These are phyloP conservation scores for Aepyceros melampus DNA, from an alignment of 2,113 vertebrate genomes.

Conservation along the genomic window DNA sequence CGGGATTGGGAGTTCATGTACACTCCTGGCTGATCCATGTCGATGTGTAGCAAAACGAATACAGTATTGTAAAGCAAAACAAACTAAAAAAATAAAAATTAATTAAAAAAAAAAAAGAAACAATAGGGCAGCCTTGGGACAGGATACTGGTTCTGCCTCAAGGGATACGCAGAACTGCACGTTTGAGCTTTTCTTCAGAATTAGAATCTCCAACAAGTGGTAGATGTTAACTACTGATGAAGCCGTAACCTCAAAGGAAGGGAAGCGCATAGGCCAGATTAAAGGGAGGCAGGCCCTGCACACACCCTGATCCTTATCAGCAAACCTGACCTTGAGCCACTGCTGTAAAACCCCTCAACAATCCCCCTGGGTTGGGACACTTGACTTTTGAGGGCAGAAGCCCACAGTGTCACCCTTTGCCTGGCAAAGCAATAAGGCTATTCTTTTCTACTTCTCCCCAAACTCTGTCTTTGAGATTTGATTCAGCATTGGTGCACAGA, in stretches of 20 bases:
- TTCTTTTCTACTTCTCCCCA: not conserved
- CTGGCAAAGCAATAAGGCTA: not conserved
- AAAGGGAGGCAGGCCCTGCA: not conserved
- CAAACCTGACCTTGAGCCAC: not conserved
- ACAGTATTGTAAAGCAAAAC: too few species aligned
- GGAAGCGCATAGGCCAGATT: not conserved
- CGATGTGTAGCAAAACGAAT: too few species aligned
- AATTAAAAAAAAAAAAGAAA: too few species aligned
- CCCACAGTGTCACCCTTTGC: not conserved
- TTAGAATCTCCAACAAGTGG: not conserved
- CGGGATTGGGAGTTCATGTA: too few species aligned
- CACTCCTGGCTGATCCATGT: too few species aligned
- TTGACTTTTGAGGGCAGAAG: not conserved
- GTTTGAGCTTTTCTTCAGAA: not conserved
- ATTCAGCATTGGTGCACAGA: not conserved
- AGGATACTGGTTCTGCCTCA: not conserved
- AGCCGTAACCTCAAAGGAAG: not conserved
- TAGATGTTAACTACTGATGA: not conserved
- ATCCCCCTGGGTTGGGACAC: not conserved
- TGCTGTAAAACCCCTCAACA: not conserved
- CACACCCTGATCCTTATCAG: not conserved
- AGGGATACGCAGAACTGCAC: not conserved
- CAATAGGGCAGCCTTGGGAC: not conserved
- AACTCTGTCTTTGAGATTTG: not conserved
- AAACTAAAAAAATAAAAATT: too few species aligned